phyloP scores from a whole-genome alignment of 2,113 vertebrate genomes.

The Ailuropoda melanoleuca region DNA sequence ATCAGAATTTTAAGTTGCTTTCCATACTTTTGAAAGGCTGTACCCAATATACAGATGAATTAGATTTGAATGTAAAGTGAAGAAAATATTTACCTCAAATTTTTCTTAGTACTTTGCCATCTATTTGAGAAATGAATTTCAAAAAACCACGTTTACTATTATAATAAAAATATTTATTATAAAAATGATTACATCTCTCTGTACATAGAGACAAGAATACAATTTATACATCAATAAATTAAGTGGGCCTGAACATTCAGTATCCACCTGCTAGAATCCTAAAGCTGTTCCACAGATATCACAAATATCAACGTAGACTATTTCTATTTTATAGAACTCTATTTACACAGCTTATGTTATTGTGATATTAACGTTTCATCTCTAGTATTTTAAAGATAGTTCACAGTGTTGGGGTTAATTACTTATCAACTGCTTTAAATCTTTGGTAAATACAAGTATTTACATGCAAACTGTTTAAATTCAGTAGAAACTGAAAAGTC shows the following conservation, averaged over 20 bases:
- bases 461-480: constrained; percentile 29
- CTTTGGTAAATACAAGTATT: constrained; percentile 68
- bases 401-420: constrained; percentile 47
- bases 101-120: neutral
- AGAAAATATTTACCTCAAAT: neutral
- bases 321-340: neutral
- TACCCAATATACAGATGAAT: neutral
- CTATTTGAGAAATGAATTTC: constrained; percentile 42
- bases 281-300: neutral
- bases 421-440: constrained; percentile 40
- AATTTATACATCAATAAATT: constrained; percentile 63
- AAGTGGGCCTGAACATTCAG: constrained; percentile 54
- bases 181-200: constrained; percentile 68
- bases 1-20: constrained; percentile 5
- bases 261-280: neutral
- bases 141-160: neutral
- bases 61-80: constrained; percentile 17
- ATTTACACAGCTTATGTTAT: constrained; percentile 2
- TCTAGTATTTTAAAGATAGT: constrained; percentile 46
- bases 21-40: neutral
- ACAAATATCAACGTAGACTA: neutral
- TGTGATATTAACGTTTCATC: neutral
- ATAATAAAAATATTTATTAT: constrained; percentile 79
- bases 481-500: constrained; percentile 23
- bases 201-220: constrained; percentile 55